These are phyloP conservation scores for Sebastes dallii DNA, from an alignment of 2,797 vertebrate species.

Conservation along the genomic window DNA sequence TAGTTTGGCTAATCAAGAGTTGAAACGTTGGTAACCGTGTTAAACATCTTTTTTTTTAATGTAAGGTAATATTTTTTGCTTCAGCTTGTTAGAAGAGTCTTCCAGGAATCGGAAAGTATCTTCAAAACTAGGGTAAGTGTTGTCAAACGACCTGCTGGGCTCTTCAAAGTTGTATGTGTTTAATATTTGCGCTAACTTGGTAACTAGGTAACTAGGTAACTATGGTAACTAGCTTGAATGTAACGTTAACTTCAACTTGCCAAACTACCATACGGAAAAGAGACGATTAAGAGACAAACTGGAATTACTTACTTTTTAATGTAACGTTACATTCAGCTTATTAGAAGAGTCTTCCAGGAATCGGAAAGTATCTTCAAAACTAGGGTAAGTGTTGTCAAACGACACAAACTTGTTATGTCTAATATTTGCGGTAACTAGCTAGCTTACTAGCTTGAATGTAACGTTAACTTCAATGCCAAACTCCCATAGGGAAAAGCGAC, in stretches of 20 bases:
- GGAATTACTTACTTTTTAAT: no score
- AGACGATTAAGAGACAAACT: no score
- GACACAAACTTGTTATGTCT: neutral
- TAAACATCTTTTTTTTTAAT: neutral
- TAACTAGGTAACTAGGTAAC: neutral
- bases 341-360: neutral
- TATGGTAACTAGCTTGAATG: neutral
- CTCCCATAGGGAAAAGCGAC: neutral
- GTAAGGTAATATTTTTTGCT: neutral
- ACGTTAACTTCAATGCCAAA: neutral
- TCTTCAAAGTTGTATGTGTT: neutral
- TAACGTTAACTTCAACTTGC: no score
- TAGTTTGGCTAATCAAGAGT: neutral
- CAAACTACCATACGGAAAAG: no score
- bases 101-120: accelerated
- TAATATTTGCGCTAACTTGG: neutral
- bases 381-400: neutral
- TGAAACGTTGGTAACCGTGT: neutral
- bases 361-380: neutral
- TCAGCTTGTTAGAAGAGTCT: neutral
- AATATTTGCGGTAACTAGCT: neutral
- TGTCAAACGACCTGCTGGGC: neutral
- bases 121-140: neutral
- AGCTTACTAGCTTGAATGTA: neutral
- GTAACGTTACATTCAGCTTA: no score